Base-by-base conservation (phyloP, 2,888 invertebrate species). In the Linyphia triangularis region DNA sequence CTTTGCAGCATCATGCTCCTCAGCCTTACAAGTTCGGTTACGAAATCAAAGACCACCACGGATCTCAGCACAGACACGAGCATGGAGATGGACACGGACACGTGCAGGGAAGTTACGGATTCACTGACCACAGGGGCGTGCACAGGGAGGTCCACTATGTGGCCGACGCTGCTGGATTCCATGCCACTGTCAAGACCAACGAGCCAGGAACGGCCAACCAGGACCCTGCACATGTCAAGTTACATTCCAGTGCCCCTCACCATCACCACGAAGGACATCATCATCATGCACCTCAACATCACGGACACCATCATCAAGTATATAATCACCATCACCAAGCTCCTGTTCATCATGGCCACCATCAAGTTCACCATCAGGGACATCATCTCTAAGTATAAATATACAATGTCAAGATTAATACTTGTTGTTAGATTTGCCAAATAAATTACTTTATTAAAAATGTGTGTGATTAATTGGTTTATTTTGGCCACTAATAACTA, bases 21-120 rank as follows among this genome's bases (percentile, higher is more conserved):
- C 40, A 70, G 13, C 81, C 84, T 16, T 84, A 75, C 22, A 51
- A 75, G 9, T 84, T 84, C 37, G 84, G 84, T 6, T 85, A 85
- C 16, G 59, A 67, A 7, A 65, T 85, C 16, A 77, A 77, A 19
- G 79, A 79, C 10, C 69, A 77, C 16, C 57, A 77, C 28, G 77
- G 85, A 19, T 57, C 67, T 1, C 85, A 85, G 6, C 75, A 69
- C 40, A 67, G 85, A 19, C 75, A 77, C 16, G 85, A 85, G 13
- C 59, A 59, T 10, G 77, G 67, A 0, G 77, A 85, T 19, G 69
- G 59, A 0, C 57, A 77, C n/a, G 83, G 83, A 0, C 57, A 28
- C 2, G 85, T 85, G 13, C 75, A 77, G 4, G 85, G 85, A 24
- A 85, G 85, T 19, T 85, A 85, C 28, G 85, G 85, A 2, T 85